Evolutionary conservation across 2,888 invertebrate genomes (phyloP).

Genomic region (Pollenia angustigena): DNA sequence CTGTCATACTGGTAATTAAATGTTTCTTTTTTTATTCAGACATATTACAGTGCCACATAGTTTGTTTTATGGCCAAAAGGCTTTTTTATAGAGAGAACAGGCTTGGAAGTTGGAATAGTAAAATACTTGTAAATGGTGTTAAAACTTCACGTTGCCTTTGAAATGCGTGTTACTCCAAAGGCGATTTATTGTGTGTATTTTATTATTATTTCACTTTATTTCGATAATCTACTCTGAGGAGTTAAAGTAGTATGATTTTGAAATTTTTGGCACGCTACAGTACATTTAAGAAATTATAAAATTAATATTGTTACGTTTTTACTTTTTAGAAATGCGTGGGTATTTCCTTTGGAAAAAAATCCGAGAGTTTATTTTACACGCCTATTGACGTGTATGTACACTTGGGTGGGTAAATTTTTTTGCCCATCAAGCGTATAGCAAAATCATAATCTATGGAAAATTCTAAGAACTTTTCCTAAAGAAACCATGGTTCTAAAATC

Average conservation of each 20-base stretch:
- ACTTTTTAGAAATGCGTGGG: no score
- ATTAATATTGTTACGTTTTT: no score
- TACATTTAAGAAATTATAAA: background rate
- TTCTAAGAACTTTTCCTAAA: no score
- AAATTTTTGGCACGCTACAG: slow-evolving; percentile 28
- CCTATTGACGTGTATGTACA: no score
- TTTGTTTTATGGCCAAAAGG: slow-evolving; percentile 48
- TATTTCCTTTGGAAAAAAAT: no score
- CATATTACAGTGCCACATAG: slow-evolving; percentile 14
- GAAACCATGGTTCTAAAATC: no score
- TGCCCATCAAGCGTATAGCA: no score
- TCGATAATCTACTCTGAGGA: slow-evolving; percentile 44
- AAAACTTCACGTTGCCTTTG: slow-evolving; percentile 53
- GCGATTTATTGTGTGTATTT: slow-evolving; percentile 48
- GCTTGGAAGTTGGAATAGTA: slow-evolving; percentile 19
- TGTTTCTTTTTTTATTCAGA: slow-evolving; percentile 31
- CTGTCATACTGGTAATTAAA: slow-evolving; percentile 70
- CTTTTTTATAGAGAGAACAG: background rate
- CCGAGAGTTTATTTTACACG: no score
- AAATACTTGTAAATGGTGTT: slow-evolving; percentile 67
- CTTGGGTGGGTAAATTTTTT: no score
- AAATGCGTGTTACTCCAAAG: slow-evolving; percentile 66
- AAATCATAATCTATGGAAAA: no score
- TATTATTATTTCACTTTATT: slow-evolving; percentile 44
- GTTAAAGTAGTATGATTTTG: slow-evolving; percentile 23